Evolutionary conservation across 1,140 invertebrate species (phyloP), one percentile per base, ranked within the genome.

Genomic region (Ptiloglossa arizonensis): DNA sequence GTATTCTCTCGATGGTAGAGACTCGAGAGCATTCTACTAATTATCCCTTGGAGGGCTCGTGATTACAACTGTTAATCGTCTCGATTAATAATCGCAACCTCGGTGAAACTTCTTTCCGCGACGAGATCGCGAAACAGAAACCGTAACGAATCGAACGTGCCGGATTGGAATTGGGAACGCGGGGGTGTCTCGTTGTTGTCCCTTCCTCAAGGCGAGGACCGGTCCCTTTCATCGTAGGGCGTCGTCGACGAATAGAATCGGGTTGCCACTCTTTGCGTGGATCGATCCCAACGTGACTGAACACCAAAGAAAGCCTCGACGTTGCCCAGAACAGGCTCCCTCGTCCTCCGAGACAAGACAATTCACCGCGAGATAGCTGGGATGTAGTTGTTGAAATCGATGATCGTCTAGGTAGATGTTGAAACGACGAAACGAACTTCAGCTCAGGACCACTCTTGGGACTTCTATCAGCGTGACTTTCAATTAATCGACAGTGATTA

Each of bases 271-370:
- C 82, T 62, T 64, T 54, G 57, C 32, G 66, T n/a, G 41, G 52
- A 76, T 84, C 82, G 82, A 84, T 83, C 24, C 60, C 29, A 27
- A 35, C 69, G 60, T 62, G 60, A 60, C 66, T 41, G 29, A 46
- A 50, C 32, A 24, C 52, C 64, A 56, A 83, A 71, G 66, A 56
- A 75, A 84, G 70, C 50, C 52, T 29, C 38, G 52, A 71, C 72
- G 67, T 79, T 67, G 5, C 57, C 35, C 24, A 63, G 32, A 62
- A 46, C 50, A 52, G 35, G 24, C 6, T 9, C 29, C 38, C 13
- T 19, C 13, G 69, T 62, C 60, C 54, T 73, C n/a, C 17, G 44
- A 76, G 77, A 83, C 48, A 57, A 54, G 60, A 70, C 57, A 59
- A 80, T n/a, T 80, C 68, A 29, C 27, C 63, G 29, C 32, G 59